phyloP scores from a whole-genome alignment of 64 coral and sea anemone genomes.

The Acropora yongei region DNA sequence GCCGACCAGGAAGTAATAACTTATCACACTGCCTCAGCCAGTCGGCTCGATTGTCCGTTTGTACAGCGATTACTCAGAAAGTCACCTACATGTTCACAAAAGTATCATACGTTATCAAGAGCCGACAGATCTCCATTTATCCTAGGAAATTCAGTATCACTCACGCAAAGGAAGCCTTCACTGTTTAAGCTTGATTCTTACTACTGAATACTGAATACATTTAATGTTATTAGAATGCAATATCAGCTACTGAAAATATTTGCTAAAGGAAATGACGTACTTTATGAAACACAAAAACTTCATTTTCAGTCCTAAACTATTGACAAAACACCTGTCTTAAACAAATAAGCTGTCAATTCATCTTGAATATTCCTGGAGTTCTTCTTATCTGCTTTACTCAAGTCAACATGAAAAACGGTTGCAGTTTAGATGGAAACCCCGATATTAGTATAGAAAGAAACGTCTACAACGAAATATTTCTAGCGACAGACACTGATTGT shows the following conservation, averaged over 20 bases:
- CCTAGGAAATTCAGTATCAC: no score
- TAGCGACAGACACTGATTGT: background rate
- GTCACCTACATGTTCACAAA: no score
- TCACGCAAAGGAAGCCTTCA: no score
- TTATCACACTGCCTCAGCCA: no score
- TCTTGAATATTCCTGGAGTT: background rate
- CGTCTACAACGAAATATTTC: background rate
- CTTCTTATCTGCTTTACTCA: background rate
- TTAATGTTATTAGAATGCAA: background rate
- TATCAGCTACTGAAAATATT: no score
- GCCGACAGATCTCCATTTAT: no score
- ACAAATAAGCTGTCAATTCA: background rate
- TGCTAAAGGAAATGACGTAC: background rate
- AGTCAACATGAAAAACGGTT: background rate
- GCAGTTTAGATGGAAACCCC: background rate
- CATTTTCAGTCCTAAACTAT: background rate
- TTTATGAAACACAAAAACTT: background rate
- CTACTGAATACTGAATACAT: background rate
- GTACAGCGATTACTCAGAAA: no score
- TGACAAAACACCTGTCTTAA: background rate
- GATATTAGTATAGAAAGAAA: conserved; percentile 1
- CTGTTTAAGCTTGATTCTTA: no score
- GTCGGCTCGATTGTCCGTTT: no score
- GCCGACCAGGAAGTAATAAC: no score
- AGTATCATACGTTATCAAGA: no score